phyloP scores from a whole-genome alignment of 2,797 vertebrate species.

The Propithecus perrieri region DNA sequence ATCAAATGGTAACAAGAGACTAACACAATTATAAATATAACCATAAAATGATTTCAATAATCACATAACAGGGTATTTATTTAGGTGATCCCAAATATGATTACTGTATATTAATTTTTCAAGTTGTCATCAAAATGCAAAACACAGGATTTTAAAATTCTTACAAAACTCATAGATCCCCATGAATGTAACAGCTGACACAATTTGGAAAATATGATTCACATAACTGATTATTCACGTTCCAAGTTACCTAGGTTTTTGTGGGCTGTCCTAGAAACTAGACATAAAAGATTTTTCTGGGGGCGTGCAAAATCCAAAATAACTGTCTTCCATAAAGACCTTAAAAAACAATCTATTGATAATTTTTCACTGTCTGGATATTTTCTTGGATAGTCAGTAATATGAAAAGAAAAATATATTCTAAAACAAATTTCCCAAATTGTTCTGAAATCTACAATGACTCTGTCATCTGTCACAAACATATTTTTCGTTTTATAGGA shows the following conservation, averaged over 20 bases:
- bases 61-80: not conserved
- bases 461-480: not conserved
- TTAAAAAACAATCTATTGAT: not conserved
- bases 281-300: not conserved
- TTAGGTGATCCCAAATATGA: not conserved
- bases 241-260: slow-evolving; percentile 12
- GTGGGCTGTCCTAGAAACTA: not conserved
- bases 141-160: slow-evolving; percentile 22
- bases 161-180: not conserved
- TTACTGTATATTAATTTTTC: not conserved
- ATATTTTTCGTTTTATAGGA: not conserved
- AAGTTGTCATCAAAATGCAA: not conserved
- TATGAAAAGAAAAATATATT: slow-evolving; percentile 18
- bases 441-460: not conserved
- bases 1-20: not conserved
- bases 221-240: not conserved
- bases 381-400: not conserved
- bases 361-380: slow-evolving; percentile 6
- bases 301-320: not conserved
- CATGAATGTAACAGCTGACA: not conserved
- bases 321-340: not conserved
- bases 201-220: not conserved
- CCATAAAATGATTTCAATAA: not conserved
- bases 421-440: not conserved
- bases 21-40: not conserved